phyloP scores from a whole-genome alignment of 2,888 invertebrate species.

The Agrilus mali region DNA sequence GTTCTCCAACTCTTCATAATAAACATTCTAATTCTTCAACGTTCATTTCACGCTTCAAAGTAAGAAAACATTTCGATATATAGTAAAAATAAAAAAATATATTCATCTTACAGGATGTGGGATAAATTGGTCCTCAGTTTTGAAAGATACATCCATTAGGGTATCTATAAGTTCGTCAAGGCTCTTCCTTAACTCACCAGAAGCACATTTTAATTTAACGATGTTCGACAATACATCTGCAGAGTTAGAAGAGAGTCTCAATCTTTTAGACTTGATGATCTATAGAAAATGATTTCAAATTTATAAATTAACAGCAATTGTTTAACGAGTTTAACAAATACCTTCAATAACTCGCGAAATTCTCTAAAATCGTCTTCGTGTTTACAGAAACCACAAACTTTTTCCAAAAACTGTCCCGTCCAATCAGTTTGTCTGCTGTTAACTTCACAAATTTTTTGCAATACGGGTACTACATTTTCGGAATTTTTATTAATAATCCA shows the following conservation, averaged over 20 bases:
- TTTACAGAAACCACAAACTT: constrained; percentile 35
- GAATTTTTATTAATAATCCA: constrained; percentile 38
- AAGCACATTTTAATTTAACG: constrained; percentile 1
- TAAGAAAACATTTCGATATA: neutral
- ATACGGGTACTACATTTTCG: constrained; percentile 34
- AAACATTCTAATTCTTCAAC: constrained; percentile 47
- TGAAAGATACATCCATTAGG: constrained; percentile 11
- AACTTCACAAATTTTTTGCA: constrained; percentile 36
- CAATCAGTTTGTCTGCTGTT: constrained; percentile 39
- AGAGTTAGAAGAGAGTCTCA: constrained; percentile 13
- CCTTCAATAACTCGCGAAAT: constrained; percentile 33
- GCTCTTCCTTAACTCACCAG: constrained; percentile 1
- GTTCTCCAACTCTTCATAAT: constrained; percentile 49
- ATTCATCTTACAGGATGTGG: constrained; percentile 39
- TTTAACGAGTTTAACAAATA: neutral
- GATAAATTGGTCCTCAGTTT: constrained; percentile 17
- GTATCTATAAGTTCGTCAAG: constrained; percentile 11
- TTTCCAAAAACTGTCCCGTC: constrained; percentile 41
- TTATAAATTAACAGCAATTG: constrained; percentile 1
- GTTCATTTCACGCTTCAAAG: constrained; percentile 46
- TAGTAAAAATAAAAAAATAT: constrained; percentile 1
- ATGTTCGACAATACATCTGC: constrained; percentile 11
- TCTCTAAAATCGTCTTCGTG: constrained; percentile 32
- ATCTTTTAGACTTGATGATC: constrained; percentile 11
- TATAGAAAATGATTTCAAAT: constrained; percentile 9